Conservation (phyloP, 2,888 invertebrate species). For the Podotricha telesiphe region DNA sequence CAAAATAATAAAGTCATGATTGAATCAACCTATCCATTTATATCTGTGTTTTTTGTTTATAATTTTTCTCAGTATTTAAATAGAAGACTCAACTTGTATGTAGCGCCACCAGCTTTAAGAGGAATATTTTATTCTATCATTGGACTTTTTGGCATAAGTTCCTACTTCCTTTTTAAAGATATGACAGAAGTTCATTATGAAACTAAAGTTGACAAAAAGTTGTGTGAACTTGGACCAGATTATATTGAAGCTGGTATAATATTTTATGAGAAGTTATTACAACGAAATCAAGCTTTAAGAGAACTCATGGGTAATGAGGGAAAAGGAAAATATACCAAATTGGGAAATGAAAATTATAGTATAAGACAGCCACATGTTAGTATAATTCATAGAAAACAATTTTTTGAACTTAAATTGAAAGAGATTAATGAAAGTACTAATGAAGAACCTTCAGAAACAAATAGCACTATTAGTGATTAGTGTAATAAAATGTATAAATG, state of each 20-base stretch:
- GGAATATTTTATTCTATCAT: constrained; percentile 80
- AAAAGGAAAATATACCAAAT: constrained; percentile 83
- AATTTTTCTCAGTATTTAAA: constrained; percentile 80
- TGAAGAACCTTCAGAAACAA: constrained; percentile 1
- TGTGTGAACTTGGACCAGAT: constrained; percentile 84
- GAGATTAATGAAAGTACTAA: constrained; percentile 49
- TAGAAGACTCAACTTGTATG: constrained; percentile 79
- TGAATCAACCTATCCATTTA: constrained; percentile 81
- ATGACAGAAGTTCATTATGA: constrained; percentile 86
- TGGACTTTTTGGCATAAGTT: constrained; percentile 81
- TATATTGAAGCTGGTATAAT: constrained; percentile 89
- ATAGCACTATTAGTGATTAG: neutral
- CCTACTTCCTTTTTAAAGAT: constrained; percentile 87
- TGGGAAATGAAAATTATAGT: constrained; percentile 88
- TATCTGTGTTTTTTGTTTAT: constrained; percentile 78
- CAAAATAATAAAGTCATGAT: constrained; percentile 83
- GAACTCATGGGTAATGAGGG: constrained; percentile 86
- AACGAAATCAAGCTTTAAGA: constrained; percentile 89
- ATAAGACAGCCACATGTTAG: constrained; percentile 87
- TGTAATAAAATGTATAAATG: neutral
- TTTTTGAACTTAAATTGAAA: constrained; percentile 83
- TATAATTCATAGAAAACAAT: constrained; percentile 85
- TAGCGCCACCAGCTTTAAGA: constrained; percentile 76
- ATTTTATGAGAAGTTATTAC: constrained; percentile 88
- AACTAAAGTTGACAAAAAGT: constrained; percentile 83